Evolutionary conservation across 2,888 invertebrate species (phyloP).

Genomic region (Eupithecia insigniata): DNA sequence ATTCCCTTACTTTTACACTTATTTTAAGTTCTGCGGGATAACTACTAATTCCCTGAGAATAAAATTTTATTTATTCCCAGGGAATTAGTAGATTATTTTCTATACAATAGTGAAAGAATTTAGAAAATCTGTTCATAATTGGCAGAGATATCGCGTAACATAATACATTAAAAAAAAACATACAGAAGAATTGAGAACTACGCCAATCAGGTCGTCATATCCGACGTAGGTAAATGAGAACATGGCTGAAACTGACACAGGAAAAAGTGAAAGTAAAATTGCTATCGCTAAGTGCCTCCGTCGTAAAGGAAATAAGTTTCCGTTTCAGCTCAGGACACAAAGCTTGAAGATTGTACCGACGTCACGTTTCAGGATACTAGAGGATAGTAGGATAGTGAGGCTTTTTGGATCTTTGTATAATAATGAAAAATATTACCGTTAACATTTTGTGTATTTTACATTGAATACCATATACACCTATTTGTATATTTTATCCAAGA

Average conservation of each 20-base stretch:
- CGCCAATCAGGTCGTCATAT: too few species aligned
- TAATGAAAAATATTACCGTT: neutral
- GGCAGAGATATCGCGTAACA: too few species aligned
- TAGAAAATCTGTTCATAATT: too few species aligned
- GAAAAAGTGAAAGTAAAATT: slow-evolving; percentile 9
- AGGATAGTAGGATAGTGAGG: neutral
- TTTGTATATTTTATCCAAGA: too few species aligned
- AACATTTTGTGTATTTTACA: neutral
- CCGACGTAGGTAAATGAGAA: slow-evolving; percentile 4
- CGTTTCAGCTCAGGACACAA: slow-evolving; percentile 12
- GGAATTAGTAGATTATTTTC: too few species aligned
- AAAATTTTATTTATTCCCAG: too few species aligned
- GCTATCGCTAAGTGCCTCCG: neutral
- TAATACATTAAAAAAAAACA: too few species aligned
- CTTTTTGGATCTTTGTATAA: neutral
- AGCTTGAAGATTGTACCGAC: slow-evolving; percentile 4
- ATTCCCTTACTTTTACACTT: too few species aligned
- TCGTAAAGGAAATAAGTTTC: slow-evolving; percentile 12
- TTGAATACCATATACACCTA: neutral
- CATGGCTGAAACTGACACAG: slow-evolving; percentile 4
- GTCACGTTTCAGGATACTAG: slow-evolving; percentile 11
- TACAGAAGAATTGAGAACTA: too few species aligned
- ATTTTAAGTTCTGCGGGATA: too few species aligned
- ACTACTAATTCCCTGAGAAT: too few species aligned
- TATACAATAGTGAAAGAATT: too few species aligned